phyloP scores from a whole-genome alignment of 2,797 vertebrate genomes.

The Falco concolor region DNA sequence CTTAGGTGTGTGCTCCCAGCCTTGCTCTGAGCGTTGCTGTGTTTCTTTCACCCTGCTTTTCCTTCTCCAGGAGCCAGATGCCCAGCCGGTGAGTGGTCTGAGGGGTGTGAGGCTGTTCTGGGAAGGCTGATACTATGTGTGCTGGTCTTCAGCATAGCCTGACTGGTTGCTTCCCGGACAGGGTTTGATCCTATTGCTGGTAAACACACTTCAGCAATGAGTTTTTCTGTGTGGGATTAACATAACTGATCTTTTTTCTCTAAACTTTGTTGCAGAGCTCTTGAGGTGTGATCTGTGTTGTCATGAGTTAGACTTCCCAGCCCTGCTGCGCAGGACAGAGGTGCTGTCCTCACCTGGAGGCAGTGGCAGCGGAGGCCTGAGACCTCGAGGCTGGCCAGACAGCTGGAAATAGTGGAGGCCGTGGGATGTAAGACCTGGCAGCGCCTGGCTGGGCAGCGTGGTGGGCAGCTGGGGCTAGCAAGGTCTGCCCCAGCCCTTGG shows the following conservation, averaged over 20 bases:
- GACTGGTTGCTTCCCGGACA: not conserved
- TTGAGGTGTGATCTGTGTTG: not conserved
- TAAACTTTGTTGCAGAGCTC: not conserved
- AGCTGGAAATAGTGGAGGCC: not conserved
- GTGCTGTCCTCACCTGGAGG: fast-evolving
- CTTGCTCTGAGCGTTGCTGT: fast-evolving
- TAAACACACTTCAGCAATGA: not conserved
- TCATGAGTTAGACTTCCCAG: not conserved
- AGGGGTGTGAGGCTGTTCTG: fast-evolving
- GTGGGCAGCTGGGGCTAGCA: fast-evolving
- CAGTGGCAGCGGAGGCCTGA: not conserved
- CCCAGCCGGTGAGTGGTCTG: fast-evolving
- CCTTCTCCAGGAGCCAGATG: not conserved
- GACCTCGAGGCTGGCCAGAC: not conserved
- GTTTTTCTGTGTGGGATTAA: not conserved
- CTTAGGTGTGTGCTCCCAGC: not conserved
- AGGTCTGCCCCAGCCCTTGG: not conserved
- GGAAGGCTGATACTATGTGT: not conserved
- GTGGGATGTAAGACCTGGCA: fast-evolving
- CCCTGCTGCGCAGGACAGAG: not conserved
- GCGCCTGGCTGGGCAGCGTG: not conserved
- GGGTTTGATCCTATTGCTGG: not conserved
- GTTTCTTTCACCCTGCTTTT: not conserved
- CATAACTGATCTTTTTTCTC: not conserved
- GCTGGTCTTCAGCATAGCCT: not conserved